A percentile compares a stretch with the other conserved stretches of the same genome.
These are phyloP conservation scores for Idaea straminata DNA, from an alignment of 2,888 invertebrate genomes.

Conservation along the genomic window DNA sequence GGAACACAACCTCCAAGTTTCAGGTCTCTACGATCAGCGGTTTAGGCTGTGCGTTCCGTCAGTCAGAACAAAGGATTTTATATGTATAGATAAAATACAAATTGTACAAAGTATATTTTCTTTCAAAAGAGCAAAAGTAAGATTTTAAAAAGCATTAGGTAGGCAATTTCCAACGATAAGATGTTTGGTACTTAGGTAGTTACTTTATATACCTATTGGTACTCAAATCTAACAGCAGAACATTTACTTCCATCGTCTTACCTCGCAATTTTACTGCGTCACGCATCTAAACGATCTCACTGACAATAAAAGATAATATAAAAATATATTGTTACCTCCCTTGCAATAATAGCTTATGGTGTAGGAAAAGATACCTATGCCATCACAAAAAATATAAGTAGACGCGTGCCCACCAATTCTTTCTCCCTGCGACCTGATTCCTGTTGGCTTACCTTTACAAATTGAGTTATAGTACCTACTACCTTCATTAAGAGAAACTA, in stretches of 20 bases:
- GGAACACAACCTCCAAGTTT: too few relatives aligned
- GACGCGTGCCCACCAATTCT: neutral
- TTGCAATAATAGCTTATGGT: neutral
- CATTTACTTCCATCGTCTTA: neutral
- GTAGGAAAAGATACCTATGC: neutral
- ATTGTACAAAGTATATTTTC: neutral
- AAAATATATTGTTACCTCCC: neutral
- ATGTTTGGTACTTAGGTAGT: neutral
- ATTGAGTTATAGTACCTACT: too few relatives aligned
- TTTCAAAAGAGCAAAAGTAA: neutral
- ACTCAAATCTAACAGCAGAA: neutral
- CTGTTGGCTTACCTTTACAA: too few relatives aligned
- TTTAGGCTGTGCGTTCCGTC: too few relatives aligned
- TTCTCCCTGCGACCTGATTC: neutral
- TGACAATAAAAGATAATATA: slow-evolving; percentile 1
- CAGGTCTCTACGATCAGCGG: too few relatives aligned
- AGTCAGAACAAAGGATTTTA: too few relatives aligned
- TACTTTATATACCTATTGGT: neutral
- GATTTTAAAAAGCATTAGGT: neutral
- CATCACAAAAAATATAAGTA: neutral
- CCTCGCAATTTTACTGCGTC: neutral
- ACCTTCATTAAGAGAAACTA: too few relatives aligned
- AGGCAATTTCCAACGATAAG: neutral
- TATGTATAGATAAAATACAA: too few relatives aligned
- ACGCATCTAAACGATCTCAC: neutral